Percentiles rank a stretch among this genome's conserved stretches.
phyloP scores from a whole-genome alignment of 2,797 vertebrate genomes.

The Phylloscopus collybita region DNA sequence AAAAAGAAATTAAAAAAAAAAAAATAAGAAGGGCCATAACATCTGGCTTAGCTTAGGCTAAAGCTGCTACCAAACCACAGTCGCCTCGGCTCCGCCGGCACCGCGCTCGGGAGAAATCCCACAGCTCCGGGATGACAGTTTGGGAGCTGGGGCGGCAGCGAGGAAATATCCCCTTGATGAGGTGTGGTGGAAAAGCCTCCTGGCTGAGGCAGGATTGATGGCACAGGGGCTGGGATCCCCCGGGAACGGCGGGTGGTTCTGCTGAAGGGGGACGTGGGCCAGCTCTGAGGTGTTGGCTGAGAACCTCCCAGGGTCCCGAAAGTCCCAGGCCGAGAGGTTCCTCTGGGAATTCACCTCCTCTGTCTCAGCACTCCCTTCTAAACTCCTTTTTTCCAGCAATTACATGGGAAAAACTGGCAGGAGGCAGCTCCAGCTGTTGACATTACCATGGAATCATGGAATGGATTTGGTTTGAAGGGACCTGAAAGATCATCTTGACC shows the following conservation, averaged over 20 bases:
- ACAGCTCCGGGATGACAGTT: neutral
- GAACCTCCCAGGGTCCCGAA: rapidly evolving
- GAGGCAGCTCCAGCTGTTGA: neutral
- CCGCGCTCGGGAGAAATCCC: neutral
- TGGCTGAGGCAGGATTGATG: neutral
- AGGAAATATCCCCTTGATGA: constrained; percentile 1
- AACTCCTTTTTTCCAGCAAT: neutral
- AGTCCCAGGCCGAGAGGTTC: neutral
- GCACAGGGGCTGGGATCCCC: neutral
- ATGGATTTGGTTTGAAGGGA: neutral
- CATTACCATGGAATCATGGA: rapidly evolving
- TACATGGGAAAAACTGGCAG: rapidly evolving
- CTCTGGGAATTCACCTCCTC: neutral
- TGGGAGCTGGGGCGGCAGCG: neutral
- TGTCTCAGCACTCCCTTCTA: neutral
- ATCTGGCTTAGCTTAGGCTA: constrained; percentile 68
- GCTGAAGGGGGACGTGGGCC: neutral
- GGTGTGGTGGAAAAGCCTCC: constrained; percentile 20
- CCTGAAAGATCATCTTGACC: rapidly evolving
- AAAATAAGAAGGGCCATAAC: neutral
- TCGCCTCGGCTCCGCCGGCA: constrained; percentile 37
- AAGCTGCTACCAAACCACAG: constrained; percentile 66
- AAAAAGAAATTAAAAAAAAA: neutral
- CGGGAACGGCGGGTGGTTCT: neutral
- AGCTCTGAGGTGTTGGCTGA: neutral